Conservation (phyloP, 2,888 invertebrate genomes). For the Lithodes maja region DNA sequence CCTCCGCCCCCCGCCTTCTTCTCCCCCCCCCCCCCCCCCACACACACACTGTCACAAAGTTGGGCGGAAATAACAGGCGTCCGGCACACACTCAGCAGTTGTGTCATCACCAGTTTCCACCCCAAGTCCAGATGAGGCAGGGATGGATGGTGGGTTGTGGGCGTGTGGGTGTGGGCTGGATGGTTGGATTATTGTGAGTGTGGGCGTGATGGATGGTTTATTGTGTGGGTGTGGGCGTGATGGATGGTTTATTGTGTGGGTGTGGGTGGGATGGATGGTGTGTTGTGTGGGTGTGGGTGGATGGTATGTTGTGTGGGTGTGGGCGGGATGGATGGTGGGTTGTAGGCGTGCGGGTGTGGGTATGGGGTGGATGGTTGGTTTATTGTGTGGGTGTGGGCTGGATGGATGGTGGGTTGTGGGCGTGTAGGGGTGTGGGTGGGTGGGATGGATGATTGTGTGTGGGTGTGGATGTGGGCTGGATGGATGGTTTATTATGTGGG, state of each 20-base stretch:
- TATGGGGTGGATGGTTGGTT: background rate
- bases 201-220: background rate
- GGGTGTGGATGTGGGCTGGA: too few relatives aligned
- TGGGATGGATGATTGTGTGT: background rate
- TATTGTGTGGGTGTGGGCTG: background rate
- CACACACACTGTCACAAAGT: background rate
- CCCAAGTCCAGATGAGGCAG: background rate
- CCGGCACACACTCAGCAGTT: background rate
- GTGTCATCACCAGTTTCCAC: background rate
- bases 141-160: background rate
- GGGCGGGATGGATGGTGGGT: background rate
- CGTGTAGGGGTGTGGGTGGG: background rate
- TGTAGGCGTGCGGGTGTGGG: too few relatives aligned
- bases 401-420: background rate
- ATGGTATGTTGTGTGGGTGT: background rate
- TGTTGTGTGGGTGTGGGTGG: slow-evolving; percentile 6
- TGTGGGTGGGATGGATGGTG: background rate
- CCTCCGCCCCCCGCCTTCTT: too few relatives aligned
- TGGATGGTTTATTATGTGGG: background rate
- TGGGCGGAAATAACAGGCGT: background rate
- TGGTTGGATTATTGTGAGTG: background rate
- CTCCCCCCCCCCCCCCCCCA: background rate
- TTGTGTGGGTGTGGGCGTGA: slow-evolving; percentile 5
- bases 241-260: background rate
- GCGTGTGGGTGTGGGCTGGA: background rate